phyloP scores from a whole-genome alignment of 2,888 invertebrate genomes.

The Tachina grossa region DNA sequence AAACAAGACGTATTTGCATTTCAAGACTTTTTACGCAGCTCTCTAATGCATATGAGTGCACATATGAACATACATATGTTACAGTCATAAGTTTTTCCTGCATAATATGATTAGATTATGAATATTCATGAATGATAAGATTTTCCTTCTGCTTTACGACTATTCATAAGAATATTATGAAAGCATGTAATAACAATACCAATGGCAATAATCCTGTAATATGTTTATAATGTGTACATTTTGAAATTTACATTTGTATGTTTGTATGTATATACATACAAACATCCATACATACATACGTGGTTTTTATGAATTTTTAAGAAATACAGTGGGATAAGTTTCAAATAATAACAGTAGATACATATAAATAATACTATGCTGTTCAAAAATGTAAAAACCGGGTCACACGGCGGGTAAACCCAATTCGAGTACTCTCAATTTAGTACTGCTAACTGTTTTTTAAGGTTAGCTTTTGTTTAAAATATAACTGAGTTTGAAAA shows the following conservation, averaged over 20 bases:
- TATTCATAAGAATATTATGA: slow-evolving; percentile 29
- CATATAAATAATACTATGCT: no score
- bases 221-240: neutral
- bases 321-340: neutral
- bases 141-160: neutral
- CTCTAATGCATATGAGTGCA: no score
- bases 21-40: no score
- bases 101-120: slow-evolving; percentile 28
- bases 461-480: no score
- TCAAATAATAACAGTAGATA: no score
- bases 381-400: no score
- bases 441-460: no score
- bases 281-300: neutral
- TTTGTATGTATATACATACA: no score
- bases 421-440: no score
- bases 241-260: neutral
- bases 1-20: no score
- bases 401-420: no score
- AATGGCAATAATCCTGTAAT: neutral
- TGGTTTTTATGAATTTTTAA: neutral
- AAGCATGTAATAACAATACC: slow-evolving; percentile 18
- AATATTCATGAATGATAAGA: slow-evolving; percentile 51
- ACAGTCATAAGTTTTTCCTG: neutral
- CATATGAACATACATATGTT: neutral
- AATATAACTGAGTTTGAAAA: no score